Base-by-base conservation (phyloP, 1,140 invertebrate species). In the Callitettix versicolor region DNA sequence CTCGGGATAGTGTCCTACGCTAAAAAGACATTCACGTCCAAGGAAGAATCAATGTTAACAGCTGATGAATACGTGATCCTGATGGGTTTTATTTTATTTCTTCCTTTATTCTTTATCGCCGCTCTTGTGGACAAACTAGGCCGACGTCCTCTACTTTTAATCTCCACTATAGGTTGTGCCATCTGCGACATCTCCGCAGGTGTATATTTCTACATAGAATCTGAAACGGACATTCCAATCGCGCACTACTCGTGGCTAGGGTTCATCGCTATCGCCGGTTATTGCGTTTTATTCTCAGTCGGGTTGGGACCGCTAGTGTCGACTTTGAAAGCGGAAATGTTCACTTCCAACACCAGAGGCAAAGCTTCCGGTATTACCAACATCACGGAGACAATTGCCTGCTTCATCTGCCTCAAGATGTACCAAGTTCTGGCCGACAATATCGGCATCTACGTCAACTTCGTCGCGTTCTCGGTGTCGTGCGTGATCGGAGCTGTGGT, bases 381-480 rank as follows among this genome's bases (percentile, higher is more conserved):
- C 3, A 60, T 75, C 1, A 71, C 68, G 47, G 70, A 69, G 30
- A 67, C 71, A 9, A 22, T 72, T 5, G 62, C 66, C 24, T 69
- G 64, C 5, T 66, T 68, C 21, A 53, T 66, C 5, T 48, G 65
- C 17, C 66, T 73, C 0, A 69, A 73, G 47, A 62, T 70, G 52
- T 76, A 73, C 62, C 70, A 74, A 65, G 69, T 73, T 63, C 22
- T 65, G 34, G 48, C 48, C 26, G 66, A 72, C 17, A 42, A 63
- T 1, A 71, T 80, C 26, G 78, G 77, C 12, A 69, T 72, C 14
- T 69, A 73, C 43, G 69, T 71, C 26, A 73, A 77, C 3, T 82
- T 80, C 59, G 77, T 74, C 70, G 63, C 73, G 55, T 82, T 79
- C 62, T 68, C 75, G 4, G 66, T 64, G 17, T 67, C 80, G 59